Evolutionary conservation across 1,140 invertebrate genomes (phyloP), one percentile per base, ranked within the genome.

Genomic region (Pseudoatta argentina): DNA sequence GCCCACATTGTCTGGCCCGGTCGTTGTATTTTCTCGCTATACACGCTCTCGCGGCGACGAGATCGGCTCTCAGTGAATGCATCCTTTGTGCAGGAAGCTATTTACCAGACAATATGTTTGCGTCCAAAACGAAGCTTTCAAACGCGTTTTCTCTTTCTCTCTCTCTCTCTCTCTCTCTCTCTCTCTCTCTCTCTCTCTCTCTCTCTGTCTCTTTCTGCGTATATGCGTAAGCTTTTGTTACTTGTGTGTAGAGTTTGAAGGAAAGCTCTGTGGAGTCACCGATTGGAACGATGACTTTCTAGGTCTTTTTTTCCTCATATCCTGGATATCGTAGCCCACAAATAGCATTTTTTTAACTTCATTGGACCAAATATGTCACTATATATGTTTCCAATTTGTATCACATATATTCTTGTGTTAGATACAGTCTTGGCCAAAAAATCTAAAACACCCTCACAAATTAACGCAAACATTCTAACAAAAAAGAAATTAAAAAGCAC

Each of bases 81-180:
- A 94, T 85, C 92, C 90, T 92, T 94, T 95, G 94, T 94, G 85
- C 87, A 77, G 57, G 76, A 57, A 78, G 71, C 86, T 89, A 88
- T 89, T 87, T 91, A 90, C 86, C 73, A 51, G 79, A 82, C 86
- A 91, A 92, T 92, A 92, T 81, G 91, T 89, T 90, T 88, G 91
- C 44, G 71, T 66, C 66, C 59, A 61, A 78, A 78, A 85, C 59
- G 75, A 79, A 77, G 85, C 76, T 81, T 64, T 64, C 72, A 55
- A 78, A 77, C 63, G 30, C 24, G 67, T 67, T 30, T 4, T 30
- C 30, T 30, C 30, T 30, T 30, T 30, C 0, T 30, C 27, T 30
- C 0, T 30, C 12, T 79, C 24, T 79, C 27, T 55, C 53, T 55
- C 6, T 55, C 0, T 30, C 27, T 30, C 0, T 30, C 12, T 79